phyloP scores from a whole-genome alignment of 2,888 invertebrate species.

The Mimumesa dahlbomi region DNA sequence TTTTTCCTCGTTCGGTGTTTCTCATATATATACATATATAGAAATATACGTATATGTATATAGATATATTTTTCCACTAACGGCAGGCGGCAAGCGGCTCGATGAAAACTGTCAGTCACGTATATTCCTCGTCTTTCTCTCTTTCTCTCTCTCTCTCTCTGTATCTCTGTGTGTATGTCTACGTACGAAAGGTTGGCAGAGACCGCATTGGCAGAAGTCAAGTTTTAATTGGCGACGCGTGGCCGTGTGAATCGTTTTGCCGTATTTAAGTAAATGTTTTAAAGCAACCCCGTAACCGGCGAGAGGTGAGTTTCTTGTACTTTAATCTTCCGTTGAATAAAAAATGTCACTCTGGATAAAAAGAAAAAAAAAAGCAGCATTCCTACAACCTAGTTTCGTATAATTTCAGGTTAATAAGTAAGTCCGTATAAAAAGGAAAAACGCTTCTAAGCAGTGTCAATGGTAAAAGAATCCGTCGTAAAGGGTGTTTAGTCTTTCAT shows the following conservation, averaged over 20 bases:
- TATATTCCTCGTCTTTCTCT: too few relatives aligned
- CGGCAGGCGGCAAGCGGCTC: constrained; percentile 55
- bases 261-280: too few relatives aligned
- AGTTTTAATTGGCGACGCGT: constrained; percentile 52
- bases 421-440: constrained; percentile 18
- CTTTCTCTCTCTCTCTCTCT: too few relatives aligned
- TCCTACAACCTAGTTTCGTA: constrained; percentile 47
- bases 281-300: not conserved
- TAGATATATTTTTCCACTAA: constrained; percentile 30
- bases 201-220: constrained; percentile 32
- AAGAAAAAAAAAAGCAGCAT: constrained; percentile 27
- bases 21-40: too few relatives aligned
- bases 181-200: constrained; percentile 11
- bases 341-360: too few relatives aligned
- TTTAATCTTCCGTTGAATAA: constrained; percentile 41
- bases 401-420: constrained; percentile 50
- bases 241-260: too few relatives aligned
- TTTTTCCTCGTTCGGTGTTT: constrained; percentile 3
- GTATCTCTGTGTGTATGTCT: too few relatives aligned
- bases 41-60: too few relatives aligned
- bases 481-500: constrained; percentile 14
- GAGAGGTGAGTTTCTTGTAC: constrained; percentile 32
- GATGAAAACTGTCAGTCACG: constrained; percentile 53
- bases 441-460: constrained; percentile 46
- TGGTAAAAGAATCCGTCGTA: constrained; percentile 32